phyloP scores from a whole-genome alignment of 2,888 invertebrate species.

The Limulus polyphemus region DNA sequence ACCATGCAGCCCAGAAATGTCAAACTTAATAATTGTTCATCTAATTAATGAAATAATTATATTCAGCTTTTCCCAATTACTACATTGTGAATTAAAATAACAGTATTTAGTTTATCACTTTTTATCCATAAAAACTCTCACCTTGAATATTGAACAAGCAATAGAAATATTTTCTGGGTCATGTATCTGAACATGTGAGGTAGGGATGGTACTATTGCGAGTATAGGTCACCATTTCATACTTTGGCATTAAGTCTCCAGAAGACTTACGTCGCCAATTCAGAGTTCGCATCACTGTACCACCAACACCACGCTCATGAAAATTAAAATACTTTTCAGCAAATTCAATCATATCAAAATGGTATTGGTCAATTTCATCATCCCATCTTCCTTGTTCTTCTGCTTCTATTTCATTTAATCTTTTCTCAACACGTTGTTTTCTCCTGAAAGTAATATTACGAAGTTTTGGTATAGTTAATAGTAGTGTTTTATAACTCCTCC shows the following conservation, averaged over 20 bases:
- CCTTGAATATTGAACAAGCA: conserved; percentile 79
- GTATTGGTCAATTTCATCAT: conserved; percentile 43
- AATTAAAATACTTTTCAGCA: conserved; percentile 85
- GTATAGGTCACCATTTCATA: conserved; percentile 86
- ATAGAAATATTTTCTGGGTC: conserved; percentile 85
- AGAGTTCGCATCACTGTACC: conserved; percentile 30
- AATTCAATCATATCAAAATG: conserved; percentile 78
- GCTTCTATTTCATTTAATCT: conserved; percentile 67
- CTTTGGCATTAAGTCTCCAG: conserved; percentile 52
- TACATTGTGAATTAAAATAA: too few species aligned
- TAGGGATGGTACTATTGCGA: conserved; percentile 74
- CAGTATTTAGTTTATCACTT: too few species aligned
- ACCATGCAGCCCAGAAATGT: too few species aligned
- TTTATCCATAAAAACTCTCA: conserved; percentile 39
- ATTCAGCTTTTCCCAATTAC: too few species aligned
- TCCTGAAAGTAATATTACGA: conserved; percentile 36
- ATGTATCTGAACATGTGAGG: conserved; percentile 85
- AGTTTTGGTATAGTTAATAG: too few species aligned
- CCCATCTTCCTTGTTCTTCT: conserved; percentile 41
- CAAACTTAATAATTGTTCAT: too few species aligned
- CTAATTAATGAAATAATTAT: too few species aligned
- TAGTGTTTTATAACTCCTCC: neutral
- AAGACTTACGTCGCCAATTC: conserved; percentile 28
- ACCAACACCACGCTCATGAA: conserved; percentile 45
- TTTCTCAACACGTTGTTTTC: conserved; percentile 71